A percentile compares a stretch with the other conserved stretches of the same genome.
Evolutionary conservation across 2,888 invertebrate genomes (phyloP).

Genomic region (Andrena minutula): DNA sequence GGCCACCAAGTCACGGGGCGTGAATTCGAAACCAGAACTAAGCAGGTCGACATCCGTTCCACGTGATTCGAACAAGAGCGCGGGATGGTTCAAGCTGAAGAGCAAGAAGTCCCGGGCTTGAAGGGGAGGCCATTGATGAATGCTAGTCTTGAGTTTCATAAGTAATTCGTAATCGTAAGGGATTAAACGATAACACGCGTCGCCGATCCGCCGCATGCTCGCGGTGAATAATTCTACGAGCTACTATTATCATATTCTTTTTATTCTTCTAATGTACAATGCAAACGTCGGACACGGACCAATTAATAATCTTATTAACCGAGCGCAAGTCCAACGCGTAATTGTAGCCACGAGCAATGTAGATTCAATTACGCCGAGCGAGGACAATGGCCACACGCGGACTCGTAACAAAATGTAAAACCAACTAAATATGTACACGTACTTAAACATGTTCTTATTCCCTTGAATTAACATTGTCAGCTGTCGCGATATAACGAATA

Average conservation of each 20-base stretch:
- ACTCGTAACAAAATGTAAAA: conserved; percentile 55
- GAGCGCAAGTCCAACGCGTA: conserved; percentile 37
- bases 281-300: conserved; percentile 37
- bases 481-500: conserved; percentile 35
- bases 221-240: conserved; percentile 45
- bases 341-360: conserved; percentile 39
- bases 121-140: conserved; percentile 83
- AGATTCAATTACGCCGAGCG: conserved; percentile 31
- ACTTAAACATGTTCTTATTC: conserved; percentile 50
- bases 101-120: conserved; percentile 84
- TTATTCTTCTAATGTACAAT: conserved; percentile 55
- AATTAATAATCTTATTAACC: conserved; percentile 66
- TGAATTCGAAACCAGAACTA: conserved; percentile 85
- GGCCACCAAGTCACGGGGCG: conserved; percentile 85
- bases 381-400: conserved; percentile 22
- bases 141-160: conserved; percentile 84
- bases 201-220: conserved; percentile 31
- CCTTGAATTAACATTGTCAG: conserved; percentile 53
- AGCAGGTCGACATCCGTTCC: conserved; percentile 91
- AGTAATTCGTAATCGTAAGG: conserved; percentile 73
- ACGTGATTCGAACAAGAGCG: conserved; percentile 89
- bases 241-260: conserved; percentile 49
- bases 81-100: conserved; percentile 91
- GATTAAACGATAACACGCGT: conserved; percentile 57
- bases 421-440: conserved; percentile 54